Conservation (phyloP, 2,888 invertebrate genomes). For the Drosophila prolongata region DNA sequence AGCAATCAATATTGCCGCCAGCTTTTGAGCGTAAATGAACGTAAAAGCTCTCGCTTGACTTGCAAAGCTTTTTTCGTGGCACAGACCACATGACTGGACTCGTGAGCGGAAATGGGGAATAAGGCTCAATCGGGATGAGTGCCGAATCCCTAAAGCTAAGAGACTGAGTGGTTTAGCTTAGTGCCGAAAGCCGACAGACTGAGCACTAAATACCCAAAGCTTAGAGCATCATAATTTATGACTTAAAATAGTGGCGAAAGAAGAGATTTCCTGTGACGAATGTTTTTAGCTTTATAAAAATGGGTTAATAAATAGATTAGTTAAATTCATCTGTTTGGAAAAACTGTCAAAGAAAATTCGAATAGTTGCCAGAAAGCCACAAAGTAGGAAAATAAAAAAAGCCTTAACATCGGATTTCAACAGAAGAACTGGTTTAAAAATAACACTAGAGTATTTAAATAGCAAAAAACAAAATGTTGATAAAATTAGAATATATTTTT, state of each 20-base stretch:
- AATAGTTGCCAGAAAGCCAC: too few species aligned
- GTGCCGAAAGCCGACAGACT: background rate
- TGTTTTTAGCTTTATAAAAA: too few species aligned
- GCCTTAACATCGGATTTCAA: too few species aligned
- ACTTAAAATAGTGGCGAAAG: background rate
- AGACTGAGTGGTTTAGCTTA: background rate
- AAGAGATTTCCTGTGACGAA: too few species aligned
- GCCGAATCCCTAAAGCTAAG: background rate
- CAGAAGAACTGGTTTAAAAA: too few species aligned
- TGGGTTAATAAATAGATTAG: too few species aligned
- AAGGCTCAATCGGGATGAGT: conserved; percentile 20
- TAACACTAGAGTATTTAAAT: too few species aligned
- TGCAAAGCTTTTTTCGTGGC: conserved; percentile 28
- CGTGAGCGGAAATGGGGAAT: conserved; percentile 49
- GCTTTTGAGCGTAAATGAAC: conserved; percentile 49
- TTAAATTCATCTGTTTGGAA: too few species aligned
- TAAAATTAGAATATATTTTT: too few species aligned
- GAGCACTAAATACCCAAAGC: background rate
- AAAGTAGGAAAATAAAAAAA: too few species aligned
- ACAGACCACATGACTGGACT: conserved; percentile 63
- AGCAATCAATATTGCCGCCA: conserved; percentile 39
- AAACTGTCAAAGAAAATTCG: too few species aligned
- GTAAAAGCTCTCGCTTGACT: conserved; percentile 48
- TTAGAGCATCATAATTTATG: background rate
- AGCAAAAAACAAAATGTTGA: too few species aligned